These are phyloP conservation scores for Vollenhovia emeryi DNA, from an alignment of 1,140 invertebrate genomes.

Conservation along the genomic window DNA sequence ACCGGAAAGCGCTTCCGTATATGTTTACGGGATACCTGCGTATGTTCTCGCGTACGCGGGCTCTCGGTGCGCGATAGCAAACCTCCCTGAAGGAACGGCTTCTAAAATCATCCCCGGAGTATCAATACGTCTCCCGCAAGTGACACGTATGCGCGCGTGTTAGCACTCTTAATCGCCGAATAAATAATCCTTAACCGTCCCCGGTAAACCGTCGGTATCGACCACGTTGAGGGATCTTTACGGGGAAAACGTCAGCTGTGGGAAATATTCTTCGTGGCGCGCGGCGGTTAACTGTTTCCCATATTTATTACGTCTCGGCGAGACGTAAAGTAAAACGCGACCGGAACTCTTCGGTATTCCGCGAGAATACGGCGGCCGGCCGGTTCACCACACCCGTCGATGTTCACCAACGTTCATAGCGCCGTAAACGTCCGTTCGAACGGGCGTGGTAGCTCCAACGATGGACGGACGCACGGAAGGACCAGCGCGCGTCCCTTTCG, in stretches of 20 bases:
- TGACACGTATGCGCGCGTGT: not conserved
- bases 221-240: not conserved
- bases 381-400: constrained; percentile 56
- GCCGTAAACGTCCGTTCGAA: constrained; percentile 65
- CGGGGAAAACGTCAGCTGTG: constrained; percentile 35
- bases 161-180: constrained; percentile 19
- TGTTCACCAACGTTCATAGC: constrained; percentile 53
- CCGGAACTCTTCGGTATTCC: constrained; percentile 48
- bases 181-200: constrained; percentile 62
- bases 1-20: not conserved
- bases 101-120: not conserved
- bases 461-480: constrained; percentile 34
- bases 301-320: constrained; percentile 14
- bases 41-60: too few species aligned
- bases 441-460: constrained; percentile 48
- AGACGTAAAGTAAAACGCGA: constrained; percentile 60
- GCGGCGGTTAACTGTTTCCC: not conserved
- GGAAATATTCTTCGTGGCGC: not conserved
- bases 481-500: constrained; percentile 50
- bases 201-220: constrained; percentile 47
- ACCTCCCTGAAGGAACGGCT: not conserved
- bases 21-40: not conserved
- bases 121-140: not conserved
- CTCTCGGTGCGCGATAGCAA: not conserved
- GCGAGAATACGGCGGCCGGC: constrained; percentile 23